phyloP scores from a whole-genome alignment of 2,113 vertebrate genomes.

The Upupa epops region DNA sequence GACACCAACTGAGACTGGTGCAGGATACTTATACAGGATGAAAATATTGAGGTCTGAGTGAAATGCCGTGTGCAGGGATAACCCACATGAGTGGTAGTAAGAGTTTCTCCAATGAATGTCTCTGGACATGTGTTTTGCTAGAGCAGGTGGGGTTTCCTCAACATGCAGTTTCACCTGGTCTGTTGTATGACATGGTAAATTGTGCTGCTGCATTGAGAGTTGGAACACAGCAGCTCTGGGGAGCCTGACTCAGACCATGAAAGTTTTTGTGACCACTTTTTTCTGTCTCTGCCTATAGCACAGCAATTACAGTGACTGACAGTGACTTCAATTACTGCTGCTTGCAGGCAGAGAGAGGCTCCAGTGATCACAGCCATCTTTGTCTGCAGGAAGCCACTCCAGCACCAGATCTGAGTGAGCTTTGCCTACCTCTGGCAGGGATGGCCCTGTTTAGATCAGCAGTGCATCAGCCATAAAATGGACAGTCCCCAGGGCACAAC shows the following conservation, averaged over 20 bases:
- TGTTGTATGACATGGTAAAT: background rate
- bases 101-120: background rate
- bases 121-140: background rate
- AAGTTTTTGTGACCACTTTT: background rate
- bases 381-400: background rate
- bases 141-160: background rate
- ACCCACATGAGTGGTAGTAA: background rate
- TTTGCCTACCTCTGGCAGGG: background rate
- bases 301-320: background rate
- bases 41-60: background rate
- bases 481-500: background rate
- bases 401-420: background rate
- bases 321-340: background rate
- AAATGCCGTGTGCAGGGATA: background rate
- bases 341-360: background rate
- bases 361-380: too few species aligned
- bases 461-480: background rate
- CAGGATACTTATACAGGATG: background rate
- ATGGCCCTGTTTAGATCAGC: background rate
- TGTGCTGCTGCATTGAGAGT: background rate
- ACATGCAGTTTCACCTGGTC: background rate
- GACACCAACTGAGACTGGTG: background rate
- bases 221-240: background rate
- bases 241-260: background rate
- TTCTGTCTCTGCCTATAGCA: fast-evolving